Evolutionary conservation across 2,888 invertebrate genomes (phyloP), one percentile per base, ranked within the genome.

Genomic region (Cephus pygmeus): DNA sequence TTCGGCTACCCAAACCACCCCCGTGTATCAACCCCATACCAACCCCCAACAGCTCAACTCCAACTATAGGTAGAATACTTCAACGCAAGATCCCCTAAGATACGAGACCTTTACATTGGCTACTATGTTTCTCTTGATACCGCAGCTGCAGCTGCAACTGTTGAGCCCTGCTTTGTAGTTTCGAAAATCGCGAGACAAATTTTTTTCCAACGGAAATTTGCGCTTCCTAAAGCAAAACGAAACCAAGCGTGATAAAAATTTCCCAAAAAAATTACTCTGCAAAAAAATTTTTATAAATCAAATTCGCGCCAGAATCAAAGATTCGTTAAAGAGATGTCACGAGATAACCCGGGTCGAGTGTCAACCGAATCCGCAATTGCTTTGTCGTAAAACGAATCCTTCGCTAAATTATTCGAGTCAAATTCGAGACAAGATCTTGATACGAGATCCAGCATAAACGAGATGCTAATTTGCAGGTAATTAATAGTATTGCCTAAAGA

Each of bases 1-100:
- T 23, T 56, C 56, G 56, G 9, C 56, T 56, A 56, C 56, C 82
- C 79, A 77, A 78, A 81, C 75, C 80, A 56, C 56, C 56, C 56
- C 15, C 23, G 56, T 76, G 56, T 76, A 75, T 83, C 81, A 56
- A 56, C 56, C 56, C 23, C 56, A 56, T 56, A 56, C 56, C 40
- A 40, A 40, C 40, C 40, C 40, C 23, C 56, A 56, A 1, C 56
- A 9, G 9, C 23, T 15, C 56, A 23, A 23, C 56, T 56, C 56
- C 31, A 11, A 33, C 71, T 34, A 12, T 71, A 33, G 71, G 71
- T 71, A 87, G 87, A 85, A 88, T 85, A 83, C 85, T 87, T 84
- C 87, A 87, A 88, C 87, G 88, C 89, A 88, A 89, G 87, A 88
- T 90, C 85, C 86, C 83, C 81, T 83, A 85, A 87, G 89, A 89